Base-by-base conservation (phyloP, 2,113 vertebrate genomes). In the Excalfactoria chinensis region DNA sequence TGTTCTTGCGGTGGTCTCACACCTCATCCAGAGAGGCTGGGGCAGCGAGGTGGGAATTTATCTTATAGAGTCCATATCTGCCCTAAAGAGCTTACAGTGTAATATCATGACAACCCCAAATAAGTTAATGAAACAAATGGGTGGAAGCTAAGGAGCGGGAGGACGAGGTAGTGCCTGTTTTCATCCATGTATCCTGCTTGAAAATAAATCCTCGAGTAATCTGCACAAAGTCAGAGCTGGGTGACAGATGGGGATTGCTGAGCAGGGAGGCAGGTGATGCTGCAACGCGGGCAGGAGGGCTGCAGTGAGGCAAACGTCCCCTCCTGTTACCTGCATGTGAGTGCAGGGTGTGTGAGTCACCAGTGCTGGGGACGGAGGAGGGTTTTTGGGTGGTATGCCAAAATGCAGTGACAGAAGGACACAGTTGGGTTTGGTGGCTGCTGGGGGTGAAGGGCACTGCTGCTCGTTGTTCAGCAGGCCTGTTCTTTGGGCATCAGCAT, bases 131-230 rank as follows among this genome's bases (percentile, higher is more conserved):
- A 72, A 71, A 76, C 59, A 68, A 74, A 30, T 23, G 69, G 71
- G 72, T 82, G 55, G 56, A 43, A 81, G 43, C 67, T 73, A 34
- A n/a, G 71, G 43, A 78, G 62, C 4, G 23, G 37, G 72, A 74
- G 76, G 76, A 69, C 67, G 70, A 60, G 43, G 76, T 30, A 30
- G 40, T 56, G 73, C 62, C 62, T 84, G 8, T 84, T 93, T 84
- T 75, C 78, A 80, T 84, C 78, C 49, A n/a, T 48, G 1, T 63
- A 59, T 69, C 78, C 78, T 66, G 49, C 63, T 41, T 53, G 73
- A 25, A 79, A 75, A 75, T 74, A 90, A 84, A 90, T 74, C 92
- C 84, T 48, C 21, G 10, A 40, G 37, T 74, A 78, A 74, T 64
- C 78, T 87, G 68, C 49, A 3, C 3, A 16, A 12, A 70, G 74